Conservation (phyloP, 2,888 invertebrate species). For the Drosophila buzzatii region DNA sequence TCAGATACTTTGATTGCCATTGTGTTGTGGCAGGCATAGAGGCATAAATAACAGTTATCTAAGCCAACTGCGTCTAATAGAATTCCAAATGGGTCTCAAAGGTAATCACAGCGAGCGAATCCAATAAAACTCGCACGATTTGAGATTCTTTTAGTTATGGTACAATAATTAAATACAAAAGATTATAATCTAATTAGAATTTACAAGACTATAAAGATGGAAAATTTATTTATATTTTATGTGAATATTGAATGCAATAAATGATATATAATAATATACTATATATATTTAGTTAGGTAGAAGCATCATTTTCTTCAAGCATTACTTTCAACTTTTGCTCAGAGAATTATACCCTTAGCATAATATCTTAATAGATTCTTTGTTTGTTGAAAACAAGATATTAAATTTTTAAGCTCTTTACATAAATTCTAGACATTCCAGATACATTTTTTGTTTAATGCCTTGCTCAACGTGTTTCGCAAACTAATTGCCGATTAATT, state of each 20-base stretch:
- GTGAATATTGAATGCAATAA: no score
- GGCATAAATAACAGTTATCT: constrained; percentile 32
- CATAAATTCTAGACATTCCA: constrained; percentile 8
- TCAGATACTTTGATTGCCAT: constrained; percentile 59
- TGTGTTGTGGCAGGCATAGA: constrained; percentile 20
- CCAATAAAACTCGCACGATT: constrained; percentile 6
- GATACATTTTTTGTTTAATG: not conserved
- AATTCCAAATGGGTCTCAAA: constrained; percentile 16
- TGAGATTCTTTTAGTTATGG: not conserved
- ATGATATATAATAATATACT: no score
- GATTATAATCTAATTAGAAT: not conserved
- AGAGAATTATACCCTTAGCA: not conserved
- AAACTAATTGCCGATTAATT: constrained; percentile 19
- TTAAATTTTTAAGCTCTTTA: not conserved
- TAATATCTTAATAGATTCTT: constrained; percentile 1
- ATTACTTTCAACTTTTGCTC: not conserved
- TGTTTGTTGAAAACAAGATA: not conserved
- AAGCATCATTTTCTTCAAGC: not conserved
- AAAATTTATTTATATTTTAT: not conserved
- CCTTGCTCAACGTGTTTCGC: constrained; percentile 18
- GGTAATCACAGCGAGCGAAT: not conserved
- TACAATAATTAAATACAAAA: no score
- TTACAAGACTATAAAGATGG: not conserved
- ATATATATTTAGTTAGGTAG: not conserved
- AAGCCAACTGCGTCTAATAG: constrained; percentile 9